Percentiles rank a stretch among this genome's conserved stretches.
Conservation (phyloP, 2,888 invertebrate species). For the Poecilobothrus nobilitatus region DNA sequence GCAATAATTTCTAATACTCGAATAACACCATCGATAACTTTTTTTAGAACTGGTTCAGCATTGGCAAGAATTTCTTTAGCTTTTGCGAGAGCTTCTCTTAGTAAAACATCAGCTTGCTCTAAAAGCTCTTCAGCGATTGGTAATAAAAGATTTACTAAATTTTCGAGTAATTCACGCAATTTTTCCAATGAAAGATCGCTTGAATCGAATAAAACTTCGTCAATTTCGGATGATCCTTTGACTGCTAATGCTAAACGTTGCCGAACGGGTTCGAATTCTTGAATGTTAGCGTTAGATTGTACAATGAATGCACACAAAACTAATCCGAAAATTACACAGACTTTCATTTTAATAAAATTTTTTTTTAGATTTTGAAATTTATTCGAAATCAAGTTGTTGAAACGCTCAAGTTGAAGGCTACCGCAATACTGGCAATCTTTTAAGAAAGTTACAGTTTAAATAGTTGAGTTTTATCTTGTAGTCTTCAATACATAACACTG, state of each 20-base stretch:
- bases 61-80: neutral
- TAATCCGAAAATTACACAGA: neutral
- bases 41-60: neutral
- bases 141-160: neutral
- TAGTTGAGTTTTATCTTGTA: too few species aligned
- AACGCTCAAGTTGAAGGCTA: too few species aligned
- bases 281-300: neutral
- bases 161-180: neutral
- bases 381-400: too few species aligned
- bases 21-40: neutral
- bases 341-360: neutral
- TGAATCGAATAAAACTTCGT: neutral
- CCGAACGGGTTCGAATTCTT: neutral
- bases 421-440: too few species aligned
- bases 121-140: neutral
- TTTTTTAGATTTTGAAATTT: too few species aligned
- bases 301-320: neutral
- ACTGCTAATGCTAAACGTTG: neutral
- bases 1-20: neutral
- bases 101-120: neutral
- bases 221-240: neutral
- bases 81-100: neutral
- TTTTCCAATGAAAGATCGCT: neutral
- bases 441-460: too few species aligned
- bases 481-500: too few species aligned